phyloP scores from a whole-genome alignment of 1,140 invertebrate genomes.

The Bombus affinis region DNA sequence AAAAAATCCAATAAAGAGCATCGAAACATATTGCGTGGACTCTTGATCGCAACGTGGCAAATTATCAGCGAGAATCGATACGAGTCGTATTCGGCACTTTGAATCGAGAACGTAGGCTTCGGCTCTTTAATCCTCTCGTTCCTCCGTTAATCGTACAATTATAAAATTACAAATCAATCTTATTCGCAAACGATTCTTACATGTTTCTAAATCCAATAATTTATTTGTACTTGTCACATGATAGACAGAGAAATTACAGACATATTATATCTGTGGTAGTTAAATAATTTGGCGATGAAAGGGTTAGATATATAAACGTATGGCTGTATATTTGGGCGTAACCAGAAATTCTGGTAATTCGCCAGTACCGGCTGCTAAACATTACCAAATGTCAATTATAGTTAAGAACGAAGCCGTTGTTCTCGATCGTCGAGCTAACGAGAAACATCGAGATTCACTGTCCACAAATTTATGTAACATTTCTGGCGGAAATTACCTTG shows the following conservation, averaged over 20 bases:
- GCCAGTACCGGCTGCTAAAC: background rate
- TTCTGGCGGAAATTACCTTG: background rate
- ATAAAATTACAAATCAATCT: background rate
- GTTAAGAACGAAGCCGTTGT: constrained; percentile 35
- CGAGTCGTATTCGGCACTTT: constrained; percentile 1
- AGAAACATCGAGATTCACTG: constrained; percentile 36
- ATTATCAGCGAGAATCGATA: constrained; percentile 7
- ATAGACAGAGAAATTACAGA: background rate
- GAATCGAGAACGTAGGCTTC: constrained; percentile 32
- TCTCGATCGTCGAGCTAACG: constrained; percentile 40
- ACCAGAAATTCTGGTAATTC: too few relatives aligned
- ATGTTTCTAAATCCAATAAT: background rate
- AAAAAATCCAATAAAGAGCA: background rate
- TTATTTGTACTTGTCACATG: background rate
- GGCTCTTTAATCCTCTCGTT: background rate
- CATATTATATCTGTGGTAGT: background rate
- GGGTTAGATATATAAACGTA: background rate
- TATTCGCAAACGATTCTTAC: background rate
- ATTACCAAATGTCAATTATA: background rate
- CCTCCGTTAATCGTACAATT: background rate
- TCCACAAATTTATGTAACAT: constrained; percentile 3
- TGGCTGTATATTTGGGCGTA: background rate
- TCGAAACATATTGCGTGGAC: background rate
- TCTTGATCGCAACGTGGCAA: constrained; percentile 25
- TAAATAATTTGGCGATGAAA: background rate